Conservation (phyloP, 30 jellyfish, hydroid and myxozoan genomes). For the Morbakka virulenta region DNA sequence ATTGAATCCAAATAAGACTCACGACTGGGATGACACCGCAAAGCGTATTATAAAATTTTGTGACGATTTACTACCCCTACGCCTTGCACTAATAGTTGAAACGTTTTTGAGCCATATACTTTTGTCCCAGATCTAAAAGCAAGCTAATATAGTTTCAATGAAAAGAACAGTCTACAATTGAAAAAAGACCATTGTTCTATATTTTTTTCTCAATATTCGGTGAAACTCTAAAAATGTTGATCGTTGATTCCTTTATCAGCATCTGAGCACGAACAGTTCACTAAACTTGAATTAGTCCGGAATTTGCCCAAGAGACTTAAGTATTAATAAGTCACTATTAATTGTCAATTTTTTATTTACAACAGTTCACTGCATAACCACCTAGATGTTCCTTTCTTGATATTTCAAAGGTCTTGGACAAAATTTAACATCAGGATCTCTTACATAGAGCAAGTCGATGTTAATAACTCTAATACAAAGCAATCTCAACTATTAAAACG, state of each 20-base stretch:
- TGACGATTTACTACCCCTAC: no score
- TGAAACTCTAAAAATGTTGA: constrained; percentile 24
- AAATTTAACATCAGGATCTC: constrained; percentile 61
- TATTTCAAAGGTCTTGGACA: constrained; percentile 56
- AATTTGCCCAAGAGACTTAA: constrained; percentile 7
- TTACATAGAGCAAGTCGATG: constrained; percentile 1
- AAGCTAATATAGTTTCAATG: constrained; percentile 60
- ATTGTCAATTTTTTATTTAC: constrained; percentile 14
- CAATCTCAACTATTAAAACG: background rate
- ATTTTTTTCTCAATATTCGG: constrained; percentile 56
- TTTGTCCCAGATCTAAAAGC: constrained; percentile 20
- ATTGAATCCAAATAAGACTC: no score
- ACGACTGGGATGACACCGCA: no score
- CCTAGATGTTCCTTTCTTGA: constrained; percentile 38
- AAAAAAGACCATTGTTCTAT: constrained; percentile 34
- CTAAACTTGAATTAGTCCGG: constrained; percentile 9
- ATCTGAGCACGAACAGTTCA: background rate
- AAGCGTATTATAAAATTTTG: no score
- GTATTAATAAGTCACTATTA: constrained; percentile 19
- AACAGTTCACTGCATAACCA: constrained; percentile 35
- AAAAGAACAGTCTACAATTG: constrained; percentile 11
- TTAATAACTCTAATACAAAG: background rate
- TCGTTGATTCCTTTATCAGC: constrained; percentile 9
- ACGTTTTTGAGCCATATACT: no score
- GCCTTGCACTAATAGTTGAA: no score